A percentile compares a stretch with the other conserved stretches of the same genome.
phyloP scores from a whole-genome alignment of 2,113 vertebrate species.

The Tretioscincus oriximinensis region DNA sequence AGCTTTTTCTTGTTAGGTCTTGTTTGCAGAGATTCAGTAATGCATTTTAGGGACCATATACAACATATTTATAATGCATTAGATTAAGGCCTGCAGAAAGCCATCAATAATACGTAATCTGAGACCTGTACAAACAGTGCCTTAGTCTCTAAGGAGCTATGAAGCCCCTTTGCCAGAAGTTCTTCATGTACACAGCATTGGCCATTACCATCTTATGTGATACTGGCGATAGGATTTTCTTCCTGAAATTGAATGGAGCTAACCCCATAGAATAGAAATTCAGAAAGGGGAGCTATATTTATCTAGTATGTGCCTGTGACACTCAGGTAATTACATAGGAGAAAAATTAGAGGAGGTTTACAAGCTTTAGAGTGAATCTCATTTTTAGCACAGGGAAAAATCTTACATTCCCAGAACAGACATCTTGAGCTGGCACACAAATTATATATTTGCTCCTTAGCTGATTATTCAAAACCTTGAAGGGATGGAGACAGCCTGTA shows the following conservation, averaged over 20 bases:
- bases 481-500: background rate
- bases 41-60: too few species aligned
- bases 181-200: too few species aligned
- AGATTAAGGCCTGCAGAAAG: too few species aligned
- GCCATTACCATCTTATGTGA: background rate
- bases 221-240: background rate
- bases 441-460: background rate
- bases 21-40: too few species aligned
- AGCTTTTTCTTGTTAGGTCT: too few species aligned
- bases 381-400: constrained; percentile 4
- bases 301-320: background rate
- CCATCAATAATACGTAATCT: too few species aligned
- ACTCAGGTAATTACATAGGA: background rate
- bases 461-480: background rate
- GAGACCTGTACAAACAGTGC: too few species aligned
- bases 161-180: too few species aligned
- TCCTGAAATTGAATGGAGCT: background rate
- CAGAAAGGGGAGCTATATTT: background rate
- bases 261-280: background rate
- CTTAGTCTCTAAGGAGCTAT: too few species aligned
- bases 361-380: background rate
- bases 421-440: background rate
- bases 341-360: background rate
- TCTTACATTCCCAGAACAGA: too few species aligned
- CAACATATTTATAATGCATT: too few species aligned